Evolutionary conservation across 2,888 invertebrate species (phyloP), one percentile per base, ranked within the genome.

Genomic region (Conomelus anceps): DNA sequence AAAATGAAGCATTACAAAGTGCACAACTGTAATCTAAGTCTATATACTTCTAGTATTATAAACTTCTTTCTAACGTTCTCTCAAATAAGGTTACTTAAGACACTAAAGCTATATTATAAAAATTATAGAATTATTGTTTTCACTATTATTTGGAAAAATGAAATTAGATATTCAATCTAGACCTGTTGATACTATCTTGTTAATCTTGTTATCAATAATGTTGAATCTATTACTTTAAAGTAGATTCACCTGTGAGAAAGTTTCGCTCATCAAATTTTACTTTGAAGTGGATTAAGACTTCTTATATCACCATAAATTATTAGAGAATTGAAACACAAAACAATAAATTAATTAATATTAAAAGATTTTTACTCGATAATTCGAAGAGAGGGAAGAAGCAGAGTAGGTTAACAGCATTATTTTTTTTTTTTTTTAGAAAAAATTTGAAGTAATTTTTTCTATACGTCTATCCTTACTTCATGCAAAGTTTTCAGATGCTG

Each of bases 161-260:
- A 63, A 63, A 63, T 86, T 86, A 86, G 24, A 24, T 86, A 26
- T 85, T 85, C 3, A 26, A 26, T 29, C 29, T 86, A 86, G 26
- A 86, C 29, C 86, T 26, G 86, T 86, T 86, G n/a, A 24, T 86
- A 86, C 24, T 20, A 86, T 86, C 86, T 26, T 86, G 86, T 86
- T 86, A 86, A 63, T 63, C 63, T 63, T 63, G 63, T 63, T 63
- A 63, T 63, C 4, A 63, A 63, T 63, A 63, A 63, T 63, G 63
- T 63, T 63, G 63, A 63, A 63, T 63, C 20, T 63, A 63, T 63
- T n/a, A 1, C 20, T 63, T 63, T 34, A 63, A 63, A 63, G 63
- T 63, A 63, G 63, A n/a, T 63, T 63, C 63, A 63, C 63, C 63
- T 63, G 63, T 63, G 13, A 63, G 63, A 63, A 63, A 63, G 63